Evolutionary conservation across 2,888 invertebrate genomes (phyloP).

Genomic region (Matsumyia berberina): DNA sequence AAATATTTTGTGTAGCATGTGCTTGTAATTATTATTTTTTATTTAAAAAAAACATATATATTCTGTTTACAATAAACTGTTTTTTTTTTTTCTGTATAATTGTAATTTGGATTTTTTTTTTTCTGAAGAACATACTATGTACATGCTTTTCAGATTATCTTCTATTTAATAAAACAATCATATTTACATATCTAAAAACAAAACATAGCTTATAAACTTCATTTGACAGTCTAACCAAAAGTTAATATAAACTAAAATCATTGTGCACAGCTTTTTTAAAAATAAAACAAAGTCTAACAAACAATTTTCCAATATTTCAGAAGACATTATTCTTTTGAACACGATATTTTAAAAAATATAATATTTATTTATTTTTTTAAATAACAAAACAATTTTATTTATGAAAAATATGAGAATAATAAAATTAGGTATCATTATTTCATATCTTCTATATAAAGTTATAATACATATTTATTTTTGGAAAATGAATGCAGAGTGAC

Average conservation of each 20-base stretch:
- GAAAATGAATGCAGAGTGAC: conserved; percentile 9
- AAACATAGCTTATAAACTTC: conserved; percentile 1
- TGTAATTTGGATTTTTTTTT: not conserved
- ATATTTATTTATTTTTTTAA: conserved; percentile 12
- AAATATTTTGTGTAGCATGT: conserved; percentile 17
- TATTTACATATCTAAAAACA: not conserved
- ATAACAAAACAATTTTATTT: conserved; percentile 13
- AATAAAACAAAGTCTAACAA: not conserved
- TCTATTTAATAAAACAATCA: not conserved
- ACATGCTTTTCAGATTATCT: conserved; percentile 12
- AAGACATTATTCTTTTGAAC: not conserved
- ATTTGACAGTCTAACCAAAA: conserved; percentile 17
- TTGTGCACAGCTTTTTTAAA: conserved; percentile 76
- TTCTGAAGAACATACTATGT: not conserved
- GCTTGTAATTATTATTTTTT: conserved; percentile 30
- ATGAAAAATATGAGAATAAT: conserved; percentile 20
- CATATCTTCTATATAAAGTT: conserved; percentile 51
- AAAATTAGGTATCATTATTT: conserved; percentile 66
- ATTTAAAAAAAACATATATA: not conserved
- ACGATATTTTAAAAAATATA: conserved; percentile 1
- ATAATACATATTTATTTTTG: not conserved
- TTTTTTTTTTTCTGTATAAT: conserved; percentile 1
- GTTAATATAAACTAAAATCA: conserved; percentile 67
- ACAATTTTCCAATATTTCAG: conserved; percentile 33
- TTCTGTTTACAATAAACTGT: not conserved